Evolutionary conservation across 2,797 vertebrate genomes (phyloP).

Genomic region (Geotria australis): DNA sequence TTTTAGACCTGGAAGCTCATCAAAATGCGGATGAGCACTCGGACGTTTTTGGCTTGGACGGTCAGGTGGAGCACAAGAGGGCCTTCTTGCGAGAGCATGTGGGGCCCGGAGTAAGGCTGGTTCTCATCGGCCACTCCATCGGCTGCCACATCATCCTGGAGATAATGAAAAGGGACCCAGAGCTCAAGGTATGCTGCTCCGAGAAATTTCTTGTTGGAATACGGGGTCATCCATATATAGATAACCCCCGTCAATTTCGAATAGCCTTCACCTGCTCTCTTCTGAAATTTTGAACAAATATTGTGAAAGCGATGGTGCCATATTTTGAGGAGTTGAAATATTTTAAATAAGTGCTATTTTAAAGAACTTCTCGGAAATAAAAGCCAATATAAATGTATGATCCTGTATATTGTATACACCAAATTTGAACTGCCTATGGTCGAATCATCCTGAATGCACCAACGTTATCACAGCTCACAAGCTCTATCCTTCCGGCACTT

Average conservation of each 20-base stretch:
- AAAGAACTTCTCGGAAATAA: background rate
- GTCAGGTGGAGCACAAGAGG: slow-evolving; percentile 68
- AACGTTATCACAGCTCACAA: too few species aligned
- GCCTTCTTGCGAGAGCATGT: slow-evolving; percentile 40
- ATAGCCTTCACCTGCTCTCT: background rate
- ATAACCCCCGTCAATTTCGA: background rate
- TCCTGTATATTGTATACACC: too few species aligned
- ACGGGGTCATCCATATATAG: background rate
- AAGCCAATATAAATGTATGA: background rate
- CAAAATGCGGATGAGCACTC: background rate
- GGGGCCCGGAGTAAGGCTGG: slow-evolving; percentile 30
- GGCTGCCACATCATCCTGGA: slow-evolving; percentile 59
- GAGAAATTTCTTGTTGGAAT: background rate
- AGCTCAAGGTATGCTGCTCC: slow-evolving; percentile 25
- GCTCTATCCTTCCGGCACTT: too few species aligned
- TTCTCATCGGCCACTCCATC: slow-evolving; percentile 65
- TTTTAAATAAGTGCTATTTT: background rate
- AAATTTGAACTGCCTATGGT: too few species aligned
- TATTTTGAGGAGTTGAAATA: too few species aligned
- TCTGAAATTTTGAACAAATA: background rate
- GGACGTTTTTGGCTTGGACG: slow-evolving; percentile 49
- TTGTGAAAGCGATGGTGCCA: background rate
- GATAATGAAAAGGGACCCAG: slow-evolving; percentile 40
- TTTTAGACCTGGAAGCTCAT: background rate
- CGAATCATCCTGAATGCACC: too few species aligned